phyloP scores from a whole-genome alignment of 2,888 invertebrate genomes.

The Lasius fuliginosus region DNA sequence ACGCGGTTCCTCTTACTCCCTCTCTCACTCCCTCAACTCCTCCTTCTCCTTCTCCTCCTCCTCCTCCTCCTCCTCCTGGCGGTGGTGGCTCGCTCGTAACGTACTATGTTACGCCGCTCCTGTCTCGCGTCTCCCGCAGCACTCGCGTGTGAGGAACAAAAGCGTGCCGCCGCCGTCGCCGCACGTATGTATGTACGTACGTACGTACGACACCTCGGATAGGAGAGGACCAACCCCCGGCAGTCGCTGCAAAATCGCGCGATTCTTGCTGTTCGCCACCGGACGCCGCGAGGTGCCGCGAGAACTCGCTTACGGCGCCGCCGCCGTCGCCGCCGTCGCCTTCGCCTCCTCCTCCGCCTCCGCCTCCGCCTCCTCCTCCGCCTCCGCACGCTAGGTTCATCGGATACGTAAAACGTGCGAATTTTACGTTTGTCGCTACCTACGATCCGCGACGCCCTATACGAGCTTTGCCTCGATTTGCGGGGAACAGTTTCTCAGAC shows the following conservation, averaged over 20 bases:
- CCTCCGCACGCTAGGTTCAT: neutral
- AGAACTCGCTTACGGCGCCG: constrained; percentile 30
- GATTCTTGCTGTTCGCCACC: constrained; percentile 27
- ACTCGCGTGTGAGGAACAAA: constrained; percentile 49
- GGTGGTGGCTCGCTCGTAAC: constrained; percentile 18
- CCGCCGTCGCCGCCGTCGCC: neutral
- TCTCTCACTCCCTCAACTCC: neutral
- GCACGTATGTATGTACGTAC: neutral
- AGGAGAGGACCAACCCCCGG: constrained; percentile 41
- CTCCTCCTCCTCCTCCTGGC: constrained; percentile 26
- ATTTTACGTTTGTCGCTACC: neutral
- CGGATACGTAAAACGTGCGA: constrained; percentile 18
- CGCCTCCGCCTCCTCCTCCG: neutral
- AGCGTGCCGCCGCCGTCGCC: constrained; percentile 20
- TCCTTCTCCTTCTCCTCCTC: neutral
- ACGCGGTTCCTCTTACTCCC: constrained; percentile 49
- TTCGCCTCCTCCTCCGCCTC: neutral
- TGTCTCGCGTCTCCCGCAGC: constrained; percentile 20
- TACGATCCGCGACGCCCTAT: too few species aligned
- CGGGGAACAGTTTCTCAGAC: too few species aligned
- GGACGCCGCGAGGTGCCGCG: constrained; percentile 44
- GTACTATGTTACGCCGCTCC: constrained; percentile 26
- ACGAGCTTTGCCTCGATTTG: too few species aligned
- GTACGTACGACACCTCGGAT: constrained; percentile 32
- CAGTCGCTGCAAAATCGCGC: constrained; percentile 29